These are phyloP conservation scores for Heliconius aoede DNA, from an alignment of 2,888 invertebrate genomes.

Conservation along the genomic window DNA sequence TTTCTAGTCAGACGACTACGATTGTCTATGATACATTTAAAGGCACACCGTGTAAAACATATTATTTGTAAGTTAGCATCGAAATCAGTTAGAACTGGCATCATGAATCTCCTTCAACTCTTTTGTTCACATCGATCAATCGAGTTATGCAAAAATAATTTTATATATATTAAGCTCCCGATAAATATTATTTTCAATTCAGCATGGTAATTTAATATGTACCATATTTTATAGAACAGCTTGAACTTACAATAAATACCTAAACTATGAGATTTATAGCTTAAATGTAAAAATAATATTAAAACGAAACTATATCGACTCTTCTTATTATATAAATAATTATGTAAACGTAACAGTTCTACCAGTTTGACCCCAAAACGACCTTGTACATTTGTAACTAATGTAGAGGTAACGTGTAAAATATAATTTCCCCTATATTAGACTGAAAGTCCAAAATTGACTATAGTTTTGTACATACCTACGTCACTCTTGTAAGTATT, in stretches of 20 bases:
- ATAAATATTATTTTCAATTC: neutral
- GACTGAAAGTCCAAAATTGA: conserved; percentile 84
- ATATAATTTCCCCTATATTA: conserved; percentile 72
- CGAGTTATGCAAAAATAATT: neutral
- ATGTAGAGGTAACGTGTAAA: conserved; percentile 69
- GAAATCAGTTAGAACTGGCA: conserved; percentile 40
- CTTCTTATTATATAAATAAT: conserved; percentile 35
- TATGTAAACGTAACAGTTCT: conserved; percentile 31
- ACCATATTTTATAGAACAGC: conserved; percentile 27
- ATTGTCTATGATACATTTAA: conserved; percentile 69
- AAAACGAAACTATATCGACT: conserved; percentile 28
- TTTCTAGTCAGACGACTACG: conserved; percentile 81
- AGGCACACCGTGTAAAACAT: conserved; percentile 43
- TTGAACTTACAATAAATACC: conserved; percentile 26
- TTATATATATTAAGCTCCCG: neutral
- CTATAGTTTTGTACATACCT: conserved; percentile 66
- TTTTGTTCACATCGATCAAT: conserved; percentile 20
- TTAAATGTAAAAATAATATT: conserved; percentile 28
- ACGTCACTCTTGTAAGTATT: conserved; percentile 81
- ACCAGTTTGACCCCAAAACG: conserved; percentile 51
- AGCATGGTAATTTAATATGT: conserved; percentile 14
- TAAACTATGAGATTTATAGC: conserved; percentile 24
- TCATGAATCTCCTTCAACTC: conserved; percentile 45
- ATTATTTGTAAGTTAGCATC: conserved; percentile 56
- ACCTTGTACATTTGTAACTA: conserved; percentile 76